Conservation (phyloP, 92 coral and sea anemone genomes). For the Actinernus sp. region DNA sequence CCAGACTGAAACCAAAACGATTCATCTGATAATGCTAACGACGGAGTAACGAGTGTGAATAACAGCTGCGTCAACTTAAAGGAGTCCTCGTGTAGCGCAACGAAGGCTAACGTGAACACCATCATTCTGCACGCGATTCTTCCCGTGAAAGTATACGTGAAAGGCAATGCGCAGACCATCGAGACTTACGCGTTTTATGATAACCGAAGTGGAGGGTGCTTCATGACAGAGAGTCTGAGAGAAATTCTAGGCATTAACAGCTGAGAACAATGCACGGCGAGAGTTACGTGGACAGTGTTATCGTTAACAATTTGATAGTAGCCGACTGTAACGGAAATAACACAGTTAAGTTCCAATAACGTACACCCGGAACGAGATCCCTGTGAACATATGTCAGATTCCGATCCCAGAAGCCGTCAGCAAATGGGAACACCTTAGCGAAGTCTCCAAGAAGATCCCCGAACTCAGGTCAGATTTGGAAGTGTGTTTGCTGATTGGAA, state of each 20-base stretch:
- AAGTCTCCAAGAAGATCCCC: conserved; percentile 21
- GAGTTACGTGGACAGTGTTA: conserved; percentile 5
- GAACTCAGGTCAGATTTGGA: conserved; percentile 17
- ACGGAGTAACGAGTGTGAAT: not conserved
- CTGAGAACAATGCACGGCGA: conserved; percentile 49
- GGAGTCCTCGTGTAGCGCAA: not conserved
- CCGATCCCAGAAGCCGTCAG: conserved; percentile 28
- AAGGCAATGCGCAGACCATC: conserved; percentile 10
- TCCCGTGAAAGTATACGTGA: conserved; percentile 22
- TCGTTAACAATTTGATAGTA: not conserved
- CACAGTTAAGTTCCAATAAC: conserved; percentile 5
- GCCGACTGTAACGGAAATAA: conserved; percentile 3
- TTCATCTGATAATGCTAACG: not conserved
- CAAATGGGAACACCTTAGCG: conserved; percentile 23
- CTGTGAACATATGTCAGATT: conserved; percentile 24
- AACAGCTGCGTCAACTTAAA: conserved; percentile 8
- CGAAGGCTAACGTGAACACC: not conserved
- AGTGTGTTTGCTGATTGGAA: conserved; percentile 31
- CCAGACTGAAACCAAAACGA: conserved; percentile 14
- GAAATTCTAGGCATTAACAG: conserved; percentile 27
- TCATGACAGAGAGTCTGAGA: conserved; percentile 27
- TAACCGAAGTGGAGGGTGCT: conserved; percentile 57
- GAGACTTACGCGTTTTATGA: conserved; percentile 57
- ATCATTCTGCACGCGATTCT: conserved; percentile 23
- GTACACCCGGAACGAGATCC: conserved; percentile 40